phyloP scores from a whole-genome alignment of 2,797 vertebrate genomes.

The Synaphobranchus kaupii region DNA sequence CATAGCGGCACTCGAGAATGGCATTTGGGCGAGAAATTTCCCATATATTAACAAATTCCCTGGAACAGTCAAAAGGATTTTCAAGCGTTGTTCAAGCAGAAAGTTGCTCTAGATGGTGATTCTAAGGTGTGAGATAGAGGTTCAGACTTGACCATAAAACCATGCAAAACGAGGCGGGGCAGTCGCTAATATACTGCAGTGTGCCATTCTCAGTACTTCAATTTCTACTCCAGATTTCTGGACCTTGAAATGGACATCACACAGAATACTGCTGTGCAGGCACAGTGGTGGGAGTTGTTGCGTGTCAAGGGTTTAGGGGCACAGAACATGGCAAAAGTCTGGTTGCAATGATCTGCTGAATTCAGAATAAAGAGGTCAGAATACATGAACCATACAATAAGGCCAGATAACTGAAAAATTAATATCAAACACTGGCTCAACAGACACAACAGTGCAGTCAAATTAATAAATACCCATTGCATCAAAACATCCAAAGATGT shows the following conservation, averaged over 20 bases:
- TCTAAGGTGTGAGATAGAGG: neutral
- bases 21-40: too few relatives aligned
- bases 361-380: neutral
- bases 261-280: neutral
- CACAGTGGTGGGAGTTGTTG: neutral
- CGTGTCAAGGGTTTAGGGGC: neutral
- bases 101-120: neutral
- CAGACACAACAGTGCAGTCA: too few relatives aligned
- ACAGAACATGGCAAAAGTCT: neutral
- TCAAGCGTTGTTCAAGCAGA: neutral
- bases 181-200: neutral
- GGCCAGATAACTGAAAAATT: neutral
- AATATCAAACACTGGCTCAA: too few relatives aligned
- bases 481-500: too few relatives aligned
- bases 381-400: neutral
- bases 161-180: neutral
- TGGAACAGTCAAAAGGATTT: neutral
- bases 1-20: too few relatives aligned
- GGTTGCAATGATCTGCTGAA: neutral
- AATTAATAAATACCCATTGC: too few relatives aligned
- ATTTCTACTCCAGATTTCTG: neutral
- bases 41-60: neutral
- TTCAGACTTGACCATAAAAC: neutral
- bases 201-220: neutral
- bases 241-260: constrained; percentile 4